Conservation (phyloP, 2,797 vertebrate genomes). For the Spondyliosoma cantharus region DNA sequence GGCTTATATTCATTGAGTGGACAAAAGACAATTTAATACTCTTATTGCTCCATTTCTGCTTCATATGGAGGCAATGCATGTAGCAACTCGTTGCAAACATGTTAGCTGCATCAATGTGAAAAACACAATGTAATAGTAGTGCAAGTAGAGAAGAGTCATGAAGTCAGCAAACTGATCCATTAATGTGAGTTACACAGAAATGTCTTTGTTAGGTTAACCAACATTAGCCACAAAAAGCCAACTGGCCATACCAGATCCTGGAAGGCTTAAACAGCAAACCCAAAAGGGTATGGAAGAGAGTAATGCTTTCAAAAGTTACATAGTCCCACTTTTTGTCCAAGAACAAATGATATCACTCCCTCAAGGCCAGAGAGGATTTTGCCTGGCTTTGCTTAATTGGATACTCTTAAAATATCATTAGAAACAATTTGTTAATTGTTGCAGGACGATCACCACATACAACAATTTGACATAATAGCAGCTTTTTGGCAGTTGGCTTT, state of each 20-base stretch:
- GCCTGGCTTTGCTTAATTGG: not conserved
- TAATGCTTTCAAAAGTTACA: not conserved
- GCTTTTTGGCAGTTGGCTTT: slow-evolving; percentile 27
- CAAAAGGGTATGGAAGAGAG: not conserved
- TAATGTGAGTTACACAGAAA: no score
- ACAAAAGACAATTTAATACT: not conserved
- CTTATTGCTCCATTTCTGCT: not conserved
- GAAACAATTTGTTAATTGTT: slow-evolving; percentile 28
- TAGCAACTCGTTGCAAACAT: not conserved
- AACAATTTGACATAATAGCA: slow-evolving; percentile 29
- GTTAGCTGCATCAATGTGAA: no score
- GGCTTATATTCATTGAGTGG: not conserved
- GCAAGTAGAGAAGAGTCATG: no score
- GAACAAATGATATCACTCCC: slow-evolving; percentile 1
- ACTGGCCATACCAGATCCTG: no score
- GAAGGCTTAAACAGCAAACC: no score
- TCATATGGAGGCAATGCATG: not conserved
- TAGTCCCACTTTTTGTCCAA: not conserved
- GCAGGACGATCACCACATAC: slow-evolving; percentile 22
- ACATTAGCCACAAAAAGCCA: no score
- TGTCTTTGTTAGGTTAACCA: no score
- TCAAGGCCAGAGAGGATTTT: not conserved
- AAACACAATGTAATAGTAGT: no score
- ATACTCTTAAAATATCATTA: slow-evolving; percentile 17
- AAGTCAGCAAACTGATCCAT: no score